Conservation (phyloP, 2,797 vertebrate species). For the Xiphophorus birchmanni region DNA sequence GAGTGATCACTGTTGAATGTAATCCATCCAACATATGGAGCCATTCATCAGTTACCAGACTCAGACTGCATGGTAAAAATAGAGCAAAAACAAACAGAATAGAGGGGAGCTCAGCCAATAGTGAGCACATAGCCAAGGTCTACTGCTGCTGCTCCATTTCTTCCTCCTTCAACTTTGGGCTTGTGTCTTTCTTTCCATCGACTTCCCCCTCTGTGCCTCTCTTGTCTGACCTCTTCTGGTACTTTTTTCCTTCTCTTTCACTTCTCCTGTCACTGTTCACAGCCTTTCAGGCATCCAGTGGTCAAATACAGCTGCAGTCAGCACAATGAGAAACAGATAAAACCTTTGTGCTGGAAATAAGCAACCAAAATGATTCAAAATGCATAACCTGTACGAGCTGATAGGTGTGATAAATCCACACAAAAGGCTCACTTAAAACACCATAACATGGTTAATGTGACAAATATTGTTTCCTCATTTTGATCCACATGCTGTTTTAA, state of each 20-base stretch:
- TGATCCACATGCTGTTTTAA: background rate
- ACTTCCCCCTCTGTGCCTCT: conserved; percentile 56
- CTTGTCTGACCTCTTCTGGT: conserved; percentile 35
- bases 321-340: conserved; percentile 31
- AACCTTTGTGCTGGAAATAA: conserved; percentile 20
- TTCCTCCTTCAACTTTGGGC: conserved; percentile 34
- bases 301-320: conserved; percentile 44
- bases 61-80: conserved; percentile 71
- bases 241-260: conserved; percentile 43
- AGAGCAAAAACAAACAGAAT: conserved; percentile 75
- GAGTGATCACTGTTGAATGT: conserved; percentile 51
- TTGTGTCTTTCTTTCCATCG: conserved; percentile 61
- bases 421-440: background rate
- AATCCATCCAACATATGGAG: conserved; percentile 72
- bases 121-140: conserved; percentile 53
- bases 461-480: background rate
- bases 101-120: conserved; percentile 42
- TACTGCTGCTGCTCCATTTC: conserved; percentile 50
- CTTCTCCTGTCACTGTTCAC: conserved; percentile 56
- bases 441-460: background rate
- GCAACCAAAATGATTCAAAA: background rate
- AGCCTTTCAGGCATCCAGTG: conserved; percentile 56
- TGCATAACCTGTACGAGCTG: background rate
- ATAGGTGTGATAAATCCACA: background rate
- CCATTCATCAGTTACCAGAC: conserved; percentile 69